A percentile compares a stretch with the other conserved stretches of the same genome.
These are phyloP conservation scores for Cheumatopsyche charites DNA, from an alignment of 1,140 invertebrate species.

Conservation along the genomic window DNA sequence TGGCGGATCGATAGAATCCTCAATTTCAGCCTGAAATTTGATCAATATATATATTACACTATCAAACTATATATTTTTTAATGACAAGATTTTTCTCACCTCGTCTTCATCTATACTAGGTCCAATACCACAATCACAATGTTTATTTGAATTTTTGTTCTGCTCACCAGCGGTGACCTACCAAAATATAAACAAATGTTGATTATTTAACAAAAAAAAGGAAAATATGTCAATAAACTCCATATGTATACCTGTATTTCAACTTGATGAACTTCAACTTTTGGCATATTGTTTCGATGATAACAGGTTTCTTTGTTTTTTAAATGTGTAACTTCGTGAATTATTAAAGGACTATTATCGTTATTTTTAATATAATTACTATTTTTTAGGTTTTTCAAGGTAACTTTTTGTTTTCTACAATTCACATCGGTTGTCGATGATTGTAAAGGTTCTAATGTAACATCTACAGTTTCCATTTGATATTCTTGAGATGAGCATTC, in stretches of 20 bases:
- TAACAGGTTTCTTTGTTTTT: slow-evolving; percentile 7
- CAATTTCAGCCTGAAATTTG: slow-evolving; percentile 1
- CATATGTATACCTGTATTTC: slow-evolving; percentile 55
- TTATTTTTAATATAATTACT: not conserved
- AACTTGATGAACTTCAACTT: slow-evolving; percentile 51
- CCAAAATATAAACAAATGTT: slow-evolving; percentile 4
- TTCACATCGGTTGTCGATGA: not conserved
- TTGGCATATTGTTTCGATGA: not conserved
- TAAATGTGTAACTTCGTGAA: not conserved
- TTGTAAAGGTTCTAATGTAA: not conserved
- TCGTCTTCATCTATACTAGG: slow-evolving; percentile 32
- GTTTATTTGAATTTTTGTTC: not conserved
- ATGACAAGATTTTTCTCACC: slow-evolving; percentile 1
- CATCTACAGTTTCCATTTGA: not conserved
- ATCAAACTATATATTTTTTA: not conserved
- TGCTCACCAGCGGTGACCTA: slow-evolving; percentile 53
- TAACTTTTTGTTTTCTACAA: slow-evolving; percentile 18
- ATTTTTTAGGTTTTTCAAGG: slow-evolving; percentile 24
- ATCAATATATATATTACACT: not conserved
- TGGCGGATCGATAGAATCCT: slow-evolving; percentile 1
- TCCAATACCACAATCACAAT: slow-evolving; percentile 31
- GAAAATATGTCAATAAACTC: slow-evolving; percentile 4
- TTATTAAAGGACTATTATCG: not conserved
- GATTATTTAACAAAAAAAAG: not conserved
- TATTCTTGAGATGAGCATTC: slow-evolving; percentile 12